Evolutionary conservation across 1,140 invertebrate species (phyloP).

Genomic region (Ridgeia piscesae): DNA sequence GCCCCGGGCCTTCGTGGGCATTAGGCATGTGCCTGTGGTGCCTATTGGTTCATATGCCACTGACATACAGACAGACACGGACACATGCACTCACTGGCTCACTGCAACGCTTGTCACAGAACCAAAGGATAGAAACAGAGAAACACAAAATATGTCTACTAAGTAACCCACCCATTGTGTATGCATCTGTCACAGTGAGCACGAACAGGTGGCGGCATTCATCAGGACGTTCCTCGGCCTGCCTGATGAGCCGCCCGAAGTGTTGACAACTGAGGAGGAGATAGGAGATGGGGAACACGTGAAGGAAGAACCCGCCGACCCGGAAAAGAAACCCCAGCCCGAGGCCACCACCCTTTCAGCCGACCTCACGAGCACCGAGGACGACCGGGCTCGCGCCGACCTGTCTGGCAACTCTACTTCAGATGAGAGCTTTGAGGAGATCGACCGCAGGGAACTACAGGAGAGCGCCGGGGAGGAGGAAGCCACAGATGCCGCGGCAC

Average conservation of each 20-base stretch:
- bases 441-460: background rate
- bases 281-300: background rate
- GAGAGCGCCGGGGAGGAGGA: background rate
- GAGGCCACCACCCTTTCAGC: background rate
- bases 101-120: no score
- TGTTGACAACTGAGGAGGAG: background rate
- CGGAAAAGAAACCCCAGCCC: background rate
- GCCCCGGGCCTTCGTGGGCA: no score
- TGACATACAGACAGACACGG: no score
- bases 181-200: background rate
- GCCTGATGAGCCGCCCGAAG: no score
- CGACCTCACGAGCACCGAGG: background rate
- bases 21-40: no score
- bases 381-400: background rate
- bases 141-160: no score
- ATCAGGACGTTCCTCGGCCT: background rate
- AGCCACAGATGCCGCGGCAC: background rate
- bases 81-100: no score
- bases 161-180: background rate
- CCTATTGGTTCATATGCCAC: no score
- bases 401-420: background rate
- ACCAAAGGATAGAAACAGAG: no score
- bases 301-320: background rate
- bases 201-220: background rate
- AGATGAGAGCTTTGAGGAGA: background rate